phyloP scores from a whole-genome alignment of 2,113 vertebrate genomes.

The Ophthalmolycus amberensis region DNA sequence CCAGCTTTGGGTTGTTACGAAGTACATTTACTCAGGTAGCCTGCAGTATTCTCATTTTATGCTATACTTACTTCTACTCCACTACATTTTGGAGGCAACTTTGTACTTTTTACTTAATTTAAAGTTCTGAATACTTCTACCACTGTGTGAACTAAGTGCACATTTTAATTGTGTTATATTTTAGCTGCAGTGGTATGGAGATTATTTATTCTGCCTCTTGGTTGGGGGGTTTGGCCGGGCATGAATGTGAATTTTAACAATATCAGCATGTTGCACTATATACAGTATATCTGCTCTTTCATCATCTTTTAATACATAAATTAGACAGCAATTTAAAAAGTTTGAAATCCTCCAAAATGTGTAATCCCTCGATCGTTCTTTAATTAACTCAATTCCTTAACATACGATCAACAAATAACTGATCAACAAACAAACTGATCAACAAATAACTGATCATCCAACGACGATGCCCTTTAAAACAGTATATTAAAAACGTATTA shows the following conservation, averaged over 20 bases:
- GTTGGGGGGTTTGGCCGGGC: too few species aligned
- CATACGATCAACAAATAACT: background rate
- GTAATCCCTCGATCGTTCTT: too few species aligned
- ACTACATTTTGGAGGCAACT: too few species aligned
- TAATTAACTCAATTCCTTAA: background rate
- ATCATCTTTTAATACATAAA: background rate
- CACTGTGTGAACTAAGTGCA: background rate
- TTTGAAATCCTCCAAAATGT: background rate
- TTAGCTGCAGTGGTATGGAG: background rate
- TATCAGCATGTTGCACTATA: background rate
- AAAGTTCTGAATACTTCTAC: background rate
- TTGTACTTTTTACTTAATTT: too few species aligned
- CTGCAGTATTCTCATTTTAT: too few species aligned
- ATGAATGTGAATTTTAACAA: background rate
- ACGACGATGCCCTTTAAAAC: background rate
- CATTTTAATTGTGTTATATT: background rate
- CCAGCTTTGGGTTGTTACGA: background rate
- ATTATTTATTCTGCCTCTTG: background rate
- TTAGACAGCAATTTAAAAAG: background rate
- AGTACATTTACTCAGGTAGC: background rate
- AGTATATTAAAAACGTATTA: background rate
- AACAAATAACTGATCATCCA: background rate
- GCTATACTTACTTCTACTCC: background rate
- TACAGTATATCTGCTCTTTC: background rate
- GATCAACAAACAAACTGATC: background rate